Percentiles rank a stretch among this genome's conserved stretches.
Conservation (phyloP, 2,113 vertebrate genomes). For the Myiozetetes cayanensis region DNA sequence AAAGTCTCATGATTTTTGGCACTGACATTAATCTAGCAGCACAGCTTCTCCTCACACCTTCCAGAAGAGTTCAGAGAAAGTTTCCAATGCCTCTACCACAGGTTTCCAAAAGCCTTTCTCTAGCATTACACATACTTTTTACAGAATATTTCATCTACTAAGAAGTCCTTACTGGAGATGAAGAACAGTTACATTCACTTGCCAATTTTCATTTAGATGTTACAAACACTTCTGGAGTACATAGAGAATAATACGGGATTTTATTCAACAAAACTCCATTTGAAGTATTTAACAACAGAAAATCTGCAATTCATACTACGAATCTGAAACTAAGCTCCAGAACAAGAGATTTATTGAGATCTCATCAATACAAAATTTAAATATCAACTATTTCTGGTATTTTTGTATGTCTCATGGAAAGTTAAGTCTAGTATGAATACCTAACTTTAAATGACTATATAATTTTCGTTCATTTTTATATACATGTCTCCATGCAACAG, state of each 20-base stretch:
- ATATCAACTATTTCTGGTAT: neutral
- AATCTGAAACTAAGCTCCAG: neutral
- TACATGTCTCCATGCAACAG: neutral
- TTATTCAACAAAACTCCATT: neutral
- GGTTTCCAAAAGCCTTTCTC: neutral
- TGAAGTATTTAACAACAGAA: neutral
- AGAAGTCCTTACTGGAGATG: neutral
- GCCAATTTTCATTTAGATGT: neutral
- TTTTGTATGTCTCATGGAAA: neutral
- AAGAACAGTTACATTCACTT: neutral
- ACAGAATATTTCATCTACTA: neutral
- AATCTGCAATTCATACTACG: neutral
- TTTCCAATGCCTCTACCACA: neutral
- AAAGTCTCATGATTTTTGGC: neutral
- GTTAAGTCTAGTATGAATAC: no score
- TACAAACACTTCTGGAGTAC: neutral
- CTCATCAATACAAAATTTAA: neutral
- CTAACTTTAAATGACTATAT: neutral
- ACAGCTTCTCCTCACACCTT: neutral
- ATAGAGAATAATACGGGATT: neutral
- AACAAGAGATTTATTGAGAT: neutral
- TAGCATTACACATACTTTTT: neutral
- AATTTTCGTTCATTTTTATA: neutral
- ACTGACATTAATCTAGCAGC: neutral
- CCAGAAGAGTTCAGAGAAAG: neutral